Evolutionary conservation across 2,888 invertebrate species (phyloP).

Genomic region (Cotesia congregata): DNA sequence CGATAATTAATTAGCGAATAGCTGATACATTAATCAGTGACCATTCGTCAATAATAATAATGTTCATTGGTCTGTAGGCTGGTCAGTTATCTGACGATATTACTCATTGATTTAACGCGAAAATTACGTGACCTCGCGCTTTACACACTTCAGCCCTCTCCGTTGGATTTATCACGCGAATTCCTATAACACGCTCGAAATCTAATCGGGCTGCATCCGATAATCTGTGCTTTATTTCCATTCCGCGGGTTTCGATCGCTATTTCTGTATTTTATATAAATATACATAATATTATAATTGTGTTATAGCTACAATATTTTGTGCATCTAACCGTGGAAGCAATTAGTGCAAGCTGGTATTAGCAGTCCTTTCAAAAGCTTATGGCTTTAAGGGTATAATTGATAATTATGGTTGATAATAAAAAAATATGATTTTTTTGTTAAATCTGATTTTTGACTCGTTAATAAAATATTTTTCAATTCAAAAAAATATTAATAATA

Average conservation of each 20-base stretch:
- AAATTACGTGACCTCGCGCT: constrained; percentile 16
- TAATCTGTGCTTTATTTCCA: neutral
- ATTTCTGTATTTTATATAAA: neutral
- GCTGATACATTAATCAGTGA: neutral
- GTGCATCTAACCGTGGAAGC: no score
- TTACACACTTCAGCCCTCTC: neutral
- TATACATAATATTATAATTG: neutral
- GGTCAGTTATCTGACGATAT: constrained; percentile 3
- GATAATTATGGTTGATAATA: no score
- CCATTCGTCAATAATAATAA: constrained; percentile 9
- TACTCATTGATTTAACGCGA: constrained; percentile 2
- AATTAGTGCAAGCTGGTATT: no score
- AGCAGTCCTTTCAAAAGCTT: no score
- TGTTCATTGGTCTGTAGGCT: neutral
- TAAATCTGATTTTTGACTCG: no score
- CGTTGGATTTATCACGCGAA: neutral
- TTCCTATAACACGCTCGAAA: constrained; percentile 2
- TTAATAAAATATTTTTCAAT: no score
- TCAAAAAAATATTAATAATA: no score
- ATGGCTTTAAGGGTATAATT: no score
- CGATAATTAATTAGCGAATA: neutral
- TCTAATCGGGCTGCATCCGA: neutral
- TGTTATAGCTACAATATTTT: neutral
- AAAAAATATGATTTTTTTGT: no score
- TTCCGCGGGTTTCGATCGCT: neutral